Percentiles rank a stretch among this genome's conserved stretches.
These are phyloP conservation scores for Opisthograptis luteolata DNA, from an alignment of 2,888 invertebrate genomes.

Conservation along the genomic window DNA sequence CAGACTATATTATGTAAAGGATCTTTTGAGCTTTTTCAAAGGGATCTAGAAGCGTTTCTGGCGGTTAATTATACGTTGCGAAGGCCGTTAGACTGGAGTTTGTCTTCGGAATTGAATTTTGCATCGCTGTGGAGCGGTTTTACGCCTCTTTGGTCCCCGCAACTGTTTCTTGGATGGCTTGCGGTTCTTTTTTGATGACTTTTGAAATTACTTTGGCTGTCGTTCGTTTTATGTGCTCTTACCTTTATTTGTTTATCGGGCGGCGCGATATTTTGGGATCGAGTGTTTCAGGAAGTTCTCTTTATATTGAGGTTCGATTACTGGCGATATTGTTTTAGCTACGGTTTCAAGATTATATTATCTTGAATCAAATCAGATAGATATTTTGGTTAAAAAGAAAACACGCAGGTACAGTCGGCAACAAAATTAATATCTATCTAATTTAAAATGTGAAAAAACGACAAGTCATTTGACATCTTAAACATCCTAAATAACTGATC, in stretches of 20 bases:
- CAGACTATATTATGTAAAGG: constrained; percentile 75
- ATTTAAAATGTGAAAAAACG: no score
- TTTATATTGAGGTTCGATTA: background rate
- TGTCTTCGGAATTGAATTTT: constrained; percentile 51
- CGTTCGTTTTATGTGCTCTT: constrained; percentile 18
- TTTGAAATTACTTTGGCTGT: constrained; percentile 32
- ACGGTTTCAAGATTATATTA: no score
- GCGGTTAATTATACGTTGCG: constrained; percentile 71
- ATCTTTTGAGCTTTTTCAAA: constrained; percentile 74
- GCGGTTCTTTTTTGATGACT: constrained; percentile 45
- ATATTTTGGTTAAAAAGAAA: no score
- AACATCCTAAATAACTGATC: no score
- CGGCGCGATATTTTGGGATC: constrained; percentile 1
- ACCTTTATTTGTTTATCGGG: constrained; percentile 27
- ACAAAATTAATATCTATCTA: no score
- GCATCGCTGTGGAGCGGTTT: constrained; percentile 48
- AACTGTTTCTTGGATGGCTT: constrained; percentile 41
- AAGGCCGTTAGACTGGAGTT: constrained; percentile 53
- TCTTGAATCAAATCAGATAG: no score
- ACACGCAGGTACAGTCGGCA: no score
- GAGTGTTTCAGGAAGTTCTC: background rate
- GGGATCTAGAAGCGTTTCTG: constrained; percentile 64
- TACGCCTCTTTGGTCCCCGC: constrained; percentile 43
- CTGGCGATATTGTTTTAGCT: no score
- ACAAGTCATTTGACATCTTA: no score